These are phyloP conservation scores for Dryadula phaetusa DNA, from an alignment of 2,888 invertebrate species.

Conservation along the genomic window DNA sequence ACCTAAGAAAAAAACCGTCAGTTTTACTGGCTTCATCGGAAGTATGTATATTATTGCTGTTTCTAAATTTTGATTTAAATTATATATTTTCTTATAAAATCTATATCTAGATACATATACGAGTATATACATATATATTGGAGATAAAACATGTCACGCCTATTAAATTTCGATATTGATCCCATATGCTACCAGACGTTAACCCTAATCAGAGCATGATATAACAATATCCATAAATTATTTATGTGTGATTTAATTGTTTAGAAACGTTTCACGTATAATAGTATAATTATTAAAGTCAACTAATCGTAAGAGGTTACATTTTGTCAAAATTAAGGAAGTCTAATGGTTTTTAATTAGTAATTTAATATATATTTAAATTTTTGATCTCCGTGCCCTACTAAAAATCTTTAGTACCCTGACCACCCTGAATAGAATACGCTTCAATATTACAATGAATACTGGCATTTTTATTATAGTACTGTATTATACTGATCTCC, in stretches of 20 bases:
- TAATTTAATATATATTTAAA: neutral
- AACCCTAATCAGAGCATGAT: conserved; percentile 60
- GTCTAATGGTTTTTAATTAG: neutral
- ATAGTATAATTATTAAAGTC: conserved; percentile 48
- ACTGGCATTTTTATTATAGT: neutral
- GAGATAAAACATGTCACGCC: conserved; percentile 12
- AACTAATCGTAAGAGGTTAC: neutral
- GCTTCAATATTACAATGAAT: neutral
- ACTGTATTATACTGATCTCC: neutral
- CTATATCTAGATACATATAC: neutral
- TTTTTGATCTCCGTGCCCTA: neutral
- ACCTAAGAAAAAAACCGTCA: no score
- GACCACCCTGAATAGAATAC: neutral
- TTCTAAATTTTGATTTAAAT: no score
- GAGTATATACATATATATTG: neutral
- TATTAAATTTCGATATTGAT: conserved; percentile 35
- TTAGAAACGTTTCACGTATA: conserved; percentile 51
- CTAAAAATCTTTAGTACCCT: neutral
- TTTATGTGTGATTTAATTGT: conserved; percentile 56
- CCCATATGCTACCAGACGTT: conserved; percentile 52
- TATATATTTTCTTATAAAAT: neutral
- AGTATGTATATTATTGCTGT: no score
- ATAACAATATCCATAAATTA: conserved; percentile 58
- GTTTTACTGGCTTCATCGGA: no score
- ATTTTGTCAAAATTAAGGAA: neutral